Evolutionary conservation across 2,113 vertebrate genomes (phyloP), one percentile per base, ranked within the genome.

Genomic region (Falco punctatus): DNA sequence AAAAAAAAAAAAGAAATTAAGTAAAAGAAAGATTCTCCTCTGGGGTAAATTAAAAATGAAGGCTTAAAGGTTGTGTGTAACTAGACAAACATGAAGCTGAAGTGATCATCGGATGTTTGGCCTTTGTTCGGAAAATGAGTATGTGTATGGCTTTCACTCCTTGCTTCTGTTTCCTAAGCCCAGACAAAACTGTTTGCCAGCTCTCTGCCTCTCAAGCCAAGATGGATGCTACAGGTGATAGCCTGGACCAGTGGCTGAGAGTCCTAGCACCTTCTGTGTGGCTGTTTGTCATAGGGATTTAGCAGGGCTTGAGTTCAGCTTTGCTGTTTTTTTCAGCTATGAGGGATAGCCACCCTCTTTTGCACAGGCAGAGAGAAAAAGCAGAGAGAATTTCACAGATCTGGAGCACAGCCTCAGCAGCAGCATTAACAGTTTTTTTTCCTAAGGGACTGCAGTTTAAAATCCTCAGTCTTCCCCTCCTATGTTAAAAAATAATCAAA

Each of bases 61-160:
- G 32, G 14, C 27, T 79, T 71, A 78, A 70, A 51, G n/a, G 1
- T 52, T 81, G 3, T 23, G 2, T 81, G 26, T 55, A 84, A 74
- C 46, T 62, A 70, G 58, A 3, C 0, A 7, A 42, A 58, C 30
- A 38, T 30, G 44, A 61, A 66, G 38, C 9, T 71, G 32, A 89
- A 23, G 1, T 16, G 38, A 17, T 55, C 44, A 80, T 19, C 0
- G 0, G 5, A 38, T 27, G 3, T 51, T 88, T 66, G 0, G 1
- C 26, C 11, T 78, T 78, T 59, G 5, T 49, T 62, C 51, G 67
- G 22, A 92, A 81, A 92, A 78, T 33, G 2, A 51, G 18, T 48
- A 8, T 30, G 10, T 66, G 5, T 44, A 49, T 15, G 6, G 32
- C 51, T 85, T 87, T 85, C 42, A 62, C 6, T 62, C 3, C 9